Percentiles rank a stretch among this genome's conserved stretches.
Evolutionary conservation across 2,113 vertebrate genomes (phyloP).

Genomic region (Alces alces): DNA sequence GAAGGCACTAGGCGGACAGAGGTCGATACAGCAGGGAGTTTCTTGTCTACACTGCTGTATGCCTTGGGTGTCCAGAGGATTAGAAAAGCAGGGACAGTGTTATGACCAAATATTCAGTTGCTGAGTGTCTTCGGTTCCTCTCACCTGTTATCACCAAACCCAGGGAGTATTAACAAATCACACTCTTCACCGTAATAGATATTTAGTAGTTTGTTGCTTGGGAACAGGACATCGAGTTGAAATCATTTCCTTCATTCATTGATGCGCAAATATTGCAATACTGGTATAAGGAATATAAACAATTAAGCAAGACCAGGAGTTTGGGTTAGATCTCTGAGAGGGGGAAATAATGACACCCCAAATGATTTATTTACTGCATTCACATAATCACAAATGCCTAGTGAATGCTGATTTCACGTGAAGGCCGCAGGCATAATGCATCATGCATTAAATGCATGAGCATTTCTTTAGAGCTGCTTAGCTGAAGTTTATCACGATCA

Average conservation of each 20-base stretch:
- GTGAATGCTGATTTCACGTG: constrained; percentile 82
- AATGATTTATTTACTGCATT: constrained; percentile 64
- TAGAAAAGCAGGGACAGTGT: constrained; percentile 5
- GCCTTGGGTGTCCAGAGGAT: not conserved
- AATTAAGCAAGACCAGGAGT: constrained; percentile 10
- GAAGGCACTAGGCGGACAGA: not conserved
- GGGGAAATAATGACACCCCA: constrained; percentile 17
- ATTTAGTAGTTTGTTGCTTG: constrained; percentile 13
- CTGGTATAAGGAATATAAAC: not conserved
- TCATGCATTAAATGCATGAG: constrained; percentile 82
- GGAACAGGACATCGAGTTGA: not conserved
- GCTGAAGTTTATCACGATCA: constrained; percentile 87
- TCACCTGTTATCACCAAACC: not conserved
- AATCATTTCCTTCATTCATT: constrained; percentile 32
- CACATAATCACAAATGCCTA: constrained; percentile 70
- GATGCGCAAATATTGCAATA: not conserved
- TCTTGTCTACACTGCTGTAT: not conserved
- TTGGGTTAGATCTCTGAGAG: constrained; percentile 13
- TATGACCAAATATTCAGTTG: not conserved
- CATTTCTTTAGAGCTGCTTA: constrained; percentile 87
- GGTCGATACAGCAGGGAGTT: not conserved
- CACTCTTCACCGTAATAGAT: not conserved
- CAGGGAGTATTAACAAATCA: constrained; percentile 21
- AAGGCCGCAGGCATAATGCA: constrained; percentile 77
- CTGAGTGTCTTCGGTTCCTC: not conserved